Conservation (phyloP, 1,140 invertebrate genomes). For the Drosophila pectinifera region DNA sequence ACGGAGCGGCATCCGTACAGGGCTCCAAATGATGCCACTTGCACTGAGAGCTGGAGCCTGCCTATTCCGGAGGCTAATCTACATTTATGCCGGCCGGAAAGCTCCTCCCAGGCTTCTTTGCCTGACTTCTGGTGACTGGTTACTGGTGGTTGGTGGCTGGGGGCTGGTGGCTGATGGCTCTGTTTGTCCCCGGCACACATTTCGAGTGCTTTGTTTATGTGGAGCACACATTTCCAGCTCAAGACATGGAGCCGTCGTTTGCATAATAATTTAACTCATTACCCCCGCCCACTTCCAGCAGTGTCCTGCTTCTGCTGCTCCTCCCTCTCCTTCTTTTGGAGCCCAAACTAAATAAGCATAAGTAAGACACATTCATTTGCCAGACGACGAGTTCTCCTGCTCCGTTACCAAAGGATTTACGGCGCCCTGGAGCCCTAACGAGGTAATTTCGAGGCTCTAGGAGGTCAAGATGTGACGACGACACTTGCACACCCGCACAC, state of each 20-base stretch:
- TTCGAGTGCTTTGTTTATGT: constrained; percentile 72
- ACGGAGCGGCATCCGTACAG: constrained; percentile 6
- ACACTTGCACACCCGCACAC: constrained; percentile 20
- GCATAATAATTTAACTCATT: constrained; percentile 82
- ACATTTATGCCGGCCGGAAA: constrained; percentile 29
- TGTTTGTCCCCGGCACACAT: constrained; percentile 76
- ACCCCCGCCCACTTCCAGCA: constrained; percentile 21
- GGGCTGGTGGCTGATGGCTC: constrained; percentile 23
- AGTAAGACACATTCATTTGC: constrained; percentile 62
- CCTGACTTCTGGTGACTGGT: constrained; percentile 15
- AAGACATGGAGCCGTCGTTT: constrained; percentile 66
- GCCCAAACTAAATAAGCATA: constrained; percentile 71
- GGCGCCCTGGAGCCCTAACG: constrained; percentile 45
- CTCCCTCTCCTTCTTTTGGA: constrained; percentile 9
- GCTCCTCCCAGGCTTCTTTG: constrained; percentile 4
- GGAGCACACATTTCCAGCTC: constrained; percentile 53
- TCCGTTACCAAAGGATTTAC: constrained; percentile 37
- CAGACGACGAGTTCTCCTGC: constrained; percentile 27
- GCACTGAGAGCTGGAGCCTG: constrained; percentile 9
- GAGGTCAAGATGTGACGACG: constrained; percentile 47
- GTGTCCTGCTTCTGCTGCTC: neutral
- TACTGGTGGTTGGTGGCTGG: constrained; percentile 4
- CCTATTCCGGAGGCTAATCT: constrained; percentile 20
- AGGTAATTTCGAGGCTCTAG: constrained; percentile 43
- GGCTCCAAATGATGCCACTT: constrained; percentile 33